Base-by-base conservation (phyloP, 2,113 vertebrate species). In the Nannobrachium achirus region DNA sequence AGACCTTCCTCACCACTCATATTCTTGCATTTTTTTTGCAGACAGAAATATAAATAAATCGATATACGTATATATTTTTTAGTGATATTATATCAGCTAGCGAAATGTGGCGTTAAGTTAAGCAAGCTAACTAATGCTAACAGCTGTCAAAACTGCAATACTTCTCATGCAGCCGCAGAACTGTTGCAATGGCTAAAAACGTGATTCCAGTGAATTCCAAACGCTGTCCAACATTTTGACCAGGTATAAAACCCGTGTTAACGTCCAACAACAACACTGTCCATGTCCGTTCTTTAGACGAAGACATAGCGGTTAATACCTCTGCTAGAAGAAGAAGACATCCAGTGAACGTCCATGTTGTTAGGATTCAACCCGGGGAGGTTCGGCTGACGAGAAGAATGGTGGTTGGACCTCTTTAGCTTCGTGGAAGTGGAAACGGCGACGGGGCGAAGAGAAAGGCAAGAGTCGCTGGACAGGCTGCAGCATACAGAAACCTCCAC, bases 21-120 rank as follows among this genome's bases (percentile, higher is more conserved):
- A 57, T 53, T 88, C 58, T 57, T 79, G 8, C 89, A 92, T 89
- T 91, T 90, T 91, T 90, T 18, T 48, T 59, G 39, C 40, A 40
- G 11, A 44, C 11, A 55, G 38, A 44, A 46, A 49, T 6, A 58
- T 33, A 48, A 67, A 75, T 11, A 39, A 42, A 71, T 62, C 40
- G 18, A 65, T 45, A 55, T 49, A 55, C 15, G 39, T n/a, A 7
- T 10, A 55, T 4, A 25, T 7, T n/a, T 0, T 18, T 7, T 42
- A 49, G 18, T 16, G 41, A 53, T 33, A 33, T 33, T 33, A 33
- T 33, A 6, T 8, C 51, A 44, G 39, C 16, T 14, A 8, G 2
- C 18, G 6, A 10, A 16, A 7, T 46, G 16, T 0, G 38, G 4
- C 1, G 5, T 6, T 1, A 45, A n/a, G 9, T 46, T 14, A 52